Evolutionary conservation across 2,888 invertebrate genomes (phyloP).

Genomic region (Spatulosminthurus flaviceps): DNA sequence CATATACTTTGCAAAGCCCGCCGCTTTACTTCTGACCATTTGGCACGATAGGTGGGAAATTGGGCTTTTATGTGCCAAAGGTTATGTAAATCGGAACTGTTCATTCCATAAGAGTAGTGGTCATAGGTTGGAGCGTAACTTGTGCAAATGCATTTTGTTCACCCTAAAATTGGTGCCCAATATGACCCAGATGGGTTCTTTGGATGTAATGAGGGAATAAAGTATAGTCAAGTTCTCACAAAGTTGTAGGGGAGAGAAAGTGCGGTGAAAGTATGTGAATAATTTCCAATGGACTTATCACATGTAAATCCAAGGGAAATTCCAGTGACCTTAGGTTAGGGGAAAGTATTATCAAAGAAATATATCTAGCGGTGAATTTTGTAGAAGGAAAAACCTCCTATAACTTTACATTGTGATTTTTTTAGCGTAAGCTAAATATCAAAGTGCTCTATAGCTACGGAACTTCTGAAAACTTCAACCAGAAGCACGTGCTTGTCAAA

Average conservation of each 20-base stretch:
- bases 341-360: not conserved
- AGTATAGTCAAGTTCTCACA: no score
- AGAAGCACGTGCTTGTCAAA: slow-evolving; percentile 46
- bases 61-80: slow-evolving; percentile 25
- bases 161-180: not conserved
- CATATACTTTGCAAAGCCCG: not conserved
- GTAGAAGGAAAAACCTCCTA: not conserved
- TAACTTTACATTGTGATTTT: not conserved
- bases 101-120: not conserved
- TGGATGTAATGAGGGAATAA: no score
- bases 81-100: slow-evolving; percentile 28
- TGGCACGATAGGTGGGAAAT: not conserved
- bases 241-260: no score
- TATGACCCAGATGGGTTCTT: not conserved
- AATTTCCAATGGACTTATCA: no score
- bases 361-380: not conserved
- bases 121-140: not conserved
- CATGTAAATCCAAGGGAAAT: no score
- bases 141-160: not conserved
- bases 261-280: no score
- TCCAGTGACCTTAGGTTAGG: no score
- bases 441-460: not conserved
- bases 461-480: not conserved
- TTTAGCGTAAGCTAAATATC: not conserved
- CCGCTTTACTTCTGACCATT: not conserved